Percentiles rank a stretch among this genome's conserved stretches.
These are phyloP conservation scores for Gisinianus flammeolus DNA, from an alignment of 2,888 invertebrate genomes.

Conservation along the genomic window DNA sequence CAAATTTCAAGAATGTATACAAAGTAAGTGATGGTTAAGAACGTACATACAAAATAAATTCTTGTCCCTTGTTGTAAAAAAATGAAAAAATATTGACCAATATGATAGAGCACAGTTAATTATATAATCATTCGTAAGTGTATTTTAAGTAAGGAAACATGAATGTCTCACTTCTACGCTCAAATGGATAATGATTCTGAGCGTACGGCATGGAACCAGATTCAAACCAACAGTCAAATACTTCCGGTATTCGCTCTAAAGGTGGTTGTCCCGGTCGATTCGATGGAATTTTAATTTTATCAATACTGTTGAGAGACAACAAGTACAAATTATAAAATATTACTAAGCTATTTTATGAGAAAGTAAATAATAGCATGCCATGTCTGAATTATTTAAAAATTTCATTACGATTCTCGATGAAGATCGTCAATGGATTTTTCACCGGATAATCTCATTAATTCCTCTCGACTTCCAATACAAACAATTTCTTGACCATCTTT, in stretches of 20 bases:
- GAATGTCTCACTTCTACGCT: slow-evolving; percentile 67
- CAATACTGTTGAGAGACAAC: slow-evolving; percentile 69
- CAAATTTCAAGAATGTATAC: too few species aligned
- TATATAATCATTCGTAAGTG: background rate
- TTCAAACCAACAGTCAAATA: slow-evolving; percentile 99
- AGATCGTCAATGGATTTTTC: slow-evolving; percentile 78
- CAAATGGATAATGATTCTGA: slow-evolving; percentile 95
- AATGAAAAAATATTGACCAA: slow-evolving; percentile 10
- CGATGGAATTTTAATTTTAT: slow-evolving; percentile 92
- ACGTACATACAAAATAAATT: too few species aligned
- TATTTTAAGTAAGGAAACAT: background rate
- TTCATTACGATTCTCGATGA: slow-evolving; percentile 79
- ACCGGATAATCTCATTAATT: slow-evolving; percentile 84
- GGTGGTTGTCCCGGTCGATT: slow-evolving; percentile 80
- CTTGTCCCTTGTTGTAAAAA: too few species aligned
- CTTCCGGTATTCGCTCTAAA: slow-evolving; percentile 84
- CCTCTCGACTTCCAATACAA: slow-evolving; percentile 91
- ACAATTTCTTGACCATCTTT: slow-evolving; percentile 90
- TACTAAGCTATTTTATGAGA: too few species aligned
- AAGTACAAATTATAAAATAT: background rate
- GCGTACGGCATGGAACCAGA: slow-evolving; percentile 99
- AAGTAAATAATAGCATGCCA: background rate
- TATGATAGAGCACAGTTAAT: too few species aligned
- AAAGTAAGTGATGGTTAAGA: too few species aligned
- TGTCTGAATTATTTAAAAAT: slow-evolving; percentile 9